These are phyloP conservation scores for Strix occidentalis DNA, from an alignment of 2,797 vertebrate species.

Conservation along the genomic window DNA sequence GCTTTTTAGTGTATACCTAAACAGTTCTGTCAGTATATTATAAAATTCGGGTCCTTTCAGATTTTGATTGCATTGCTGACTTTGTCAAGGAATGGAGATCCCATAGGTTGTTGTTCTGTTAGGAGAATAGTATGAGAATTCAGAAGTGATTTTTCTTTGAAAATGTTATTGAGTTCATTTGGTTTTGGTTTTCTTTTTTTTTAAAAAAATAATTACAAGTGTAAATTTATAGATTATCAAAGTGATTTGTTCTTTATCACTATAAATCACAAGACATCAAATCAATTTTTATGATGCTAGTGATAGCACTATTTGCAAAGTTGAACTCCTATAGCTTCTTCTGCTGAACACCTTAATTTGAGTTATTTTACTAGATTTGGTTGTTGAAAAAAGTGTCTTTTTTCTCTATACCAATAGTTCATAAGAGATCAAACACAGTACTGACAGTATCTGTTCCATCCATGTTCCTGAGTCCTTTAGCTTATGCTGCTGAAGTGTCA, in stretches of 20 bases:
- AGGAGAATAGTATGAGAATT: not conserved
- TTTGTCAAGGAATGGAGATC: not conserved
- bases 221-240: not conserved
- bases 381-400: not conserved
- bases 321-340: not conserved
- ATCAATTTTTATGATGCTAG: not conserved
- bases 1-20: not conserved
- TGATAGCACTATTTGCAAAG: not conserved
- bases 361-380: not conserved
- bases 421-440: not conserved
- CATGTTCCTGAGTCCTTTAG: not conserved
- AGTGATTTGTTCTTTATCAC: not conserved
- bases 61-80: not conserved
- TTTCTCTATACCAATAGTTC: not conserved
- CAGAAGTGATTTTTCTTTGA: not conserved
- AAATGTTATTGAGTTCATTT: not conserved
- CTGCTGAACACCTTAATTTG: not conserved
- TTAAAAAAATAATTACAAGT: not conserved
- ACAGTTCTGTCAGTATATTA: not conserved
- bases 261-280: not conserved
- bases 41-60: not conserved
- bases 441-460: not conserved
- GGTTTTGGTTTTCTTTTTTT: not conserved
- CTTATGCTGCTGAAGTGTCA: not conserved
- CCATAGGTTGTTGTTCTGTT: not conserved